Base-by-base conservation (phyloP, 2,797 vertebrate species). In the Schizothorax lantsangensis region DNA sequence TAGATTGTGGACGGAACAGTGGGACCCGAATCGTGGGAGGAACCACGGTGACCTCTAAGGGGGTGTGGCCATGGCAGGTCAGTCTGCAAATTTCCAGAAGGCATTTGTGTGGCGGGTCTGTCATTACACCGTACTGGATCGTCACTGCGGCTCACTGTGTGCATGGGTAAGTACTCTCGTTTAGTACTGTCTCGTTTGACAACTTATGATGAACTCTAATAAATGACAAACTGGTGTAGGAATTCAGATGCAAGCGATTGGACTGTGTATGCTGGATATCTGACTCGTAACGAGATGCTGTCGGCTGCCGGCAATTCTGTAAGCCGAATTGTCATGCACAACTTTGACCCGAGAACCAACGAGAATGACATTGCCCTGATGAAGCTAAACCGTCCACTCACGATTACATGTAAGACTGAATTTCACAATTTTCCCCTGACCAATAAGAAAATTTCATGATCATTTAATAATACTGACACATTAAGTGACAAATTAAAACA, bases 1-100 rank as follows among this genome's bases (percentile, higher is more conserved):
- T 49, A 93, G 92, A 12, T 1, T 94, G 94, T 54, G 93, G 95
- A 49, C 90, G 84, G 36, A 81, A 15, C 69, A 81, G 1, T 0
- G 19, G 1, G 33, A 86, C 6, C 6, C 96, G 98, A 69, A 97
- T 99, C 0, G 95, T 98, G 21, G 98, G 98, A 0, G 98, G 98
- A 23, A 88, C 43, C 0, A 9, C 9, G 0, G n/a, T n/a, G 0
- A 96, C 95, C 0, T 54, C 0, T 0, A 82, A 0, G 0, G 96
- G 95, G 6, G 95, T 95, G 6, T 98, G 97, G 97, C 98, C 98
- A 0, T 99, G 98, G 98, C 98, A 98, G 94, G 97, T 97, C 92
- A 98, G 97, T 88, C 96, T 99, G 49, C 97, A 97, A 0, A 62
- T 93, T 23, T 0, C 8, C 0, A n/a, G 4, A 1, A 3, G 1